phyloP scores from a whole-genome alignment of 1,140 invertebrate species.

The Lepidostoma basale region DNA sequence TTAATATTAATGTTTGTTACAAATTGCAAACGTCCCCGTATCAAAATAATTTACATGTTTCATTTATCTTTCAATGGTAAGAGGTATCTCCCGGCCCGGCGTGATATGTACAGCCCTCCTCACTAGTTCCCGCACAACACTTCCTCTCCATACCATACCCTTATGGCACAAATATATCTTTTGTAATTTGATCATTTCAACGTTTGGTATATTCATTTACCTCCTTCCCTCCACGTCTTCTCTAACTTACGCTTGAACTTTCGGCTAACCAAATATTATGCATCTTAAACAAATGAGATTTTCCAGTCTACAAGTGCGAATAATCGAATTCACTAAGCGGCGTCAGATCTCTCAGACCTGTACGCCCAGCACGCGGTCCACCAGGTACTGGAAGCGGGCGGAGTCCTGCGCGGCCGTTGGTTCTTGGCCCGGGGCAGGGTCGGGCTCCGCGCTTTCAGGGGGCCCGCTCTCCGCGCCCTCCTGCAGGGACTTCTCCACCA shows the following conservation, averaged over 20 bases:
- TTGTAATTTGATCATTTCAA: slow-evolving; percentile 14
- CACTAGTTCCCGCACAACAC: background rate
- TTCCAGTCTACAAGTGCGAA: slow-evolving; percentile 11
- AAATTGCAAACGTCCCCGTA: slow-evolving; percentile 43
- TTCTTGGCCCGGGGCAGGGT: slow-evolving; percentile 41
- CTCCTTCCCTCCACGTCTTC: background rate
- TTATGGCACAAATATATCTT: slow-evolving; percentile 39
- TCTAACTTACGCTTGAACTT: slow-evolving; percentile 7
- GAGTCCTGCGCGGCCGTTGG: slow-evolving; percentile 53
- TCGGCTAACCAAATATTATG: slow-evolving; percentile 15
- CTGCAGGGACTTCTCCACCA: slow-evolving; percentile 43
- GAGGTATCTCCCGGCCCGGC: background rate
- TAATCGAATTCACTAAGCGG: background rate
- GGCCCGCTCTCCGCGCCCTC: background rate
- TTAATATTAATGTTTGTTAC: slow-evolving; percentile 36
- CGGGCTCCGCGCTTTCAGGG: background rate
- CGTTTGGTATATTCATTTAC: slow-evolving; percentile 5
- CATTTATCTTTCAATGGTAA: background rate
- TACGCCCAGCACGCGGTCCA: slow-evolving; percentile 70
- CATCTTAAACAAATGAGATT: slow-evolving; percentile 19
- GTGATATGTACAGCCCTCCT: background rate
- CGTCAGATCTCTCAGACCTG: slow-evolving; percentile 60
- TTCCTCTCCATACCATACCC: slow-evolving; percentile 32
- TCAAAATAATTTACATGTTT: slow-evolving; percentile 23
- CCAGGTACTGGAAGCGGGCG: slow-evolving; percentile 71